Conservation (phyloP, 2,113 vertebrate species). For the Cyrtonyx montezumae region DNA sequence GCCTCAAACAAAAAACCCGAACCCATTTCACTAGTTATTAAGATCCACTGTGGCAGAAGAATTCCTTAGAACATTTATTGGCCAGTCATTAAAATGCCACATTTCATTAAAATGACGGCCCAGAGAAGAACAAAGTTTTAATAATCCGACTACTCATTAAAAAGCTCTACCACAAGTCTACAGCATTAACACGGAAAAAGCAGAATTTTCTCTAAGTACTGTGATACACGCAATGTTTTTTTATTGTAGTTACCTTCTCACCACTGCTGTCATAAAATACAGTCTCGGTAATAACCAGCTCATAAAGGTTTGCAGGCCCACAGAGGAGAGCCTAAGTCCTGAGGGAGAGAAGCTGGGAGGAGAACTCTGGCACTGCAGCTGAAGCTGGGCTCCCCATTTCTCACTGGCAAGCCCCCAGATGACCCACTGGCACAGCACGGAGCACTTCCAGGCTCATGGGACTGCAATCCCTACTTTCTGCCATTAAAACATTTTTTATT, state of each 20-base stretch:
- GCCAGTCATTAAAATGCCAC: not conserved
- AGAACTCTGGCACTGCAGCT: not conserved
- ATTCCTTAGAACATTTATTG: not conserved
- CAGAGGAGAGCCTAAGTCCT: not conserved
- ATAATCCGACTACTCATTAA: not conserved
- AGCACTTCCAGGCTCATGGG: not conserved
- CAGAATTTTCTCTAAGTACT: not conserved
- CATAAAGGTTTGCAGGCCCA: not conserved
- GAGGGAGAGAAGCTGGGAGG: not conserved
- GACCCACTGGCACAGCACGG: rapidly evolving
- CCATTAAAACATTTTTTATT: not conserved
- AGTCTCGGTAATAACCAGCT: not conserved
- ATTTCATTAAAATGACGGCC: not conserved
- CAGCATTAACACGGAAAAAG: not conserved
- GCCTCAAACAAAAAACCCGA: not conserved
- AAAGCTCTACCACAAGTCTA: not conserved
- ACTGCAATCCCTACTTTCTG: not conserved
- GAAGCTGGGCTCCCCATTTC: not conserved
- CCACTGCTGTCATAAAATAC: not conserved
- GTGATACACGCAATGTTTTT: not conserved
- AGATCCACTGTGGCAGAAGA: not conserved
- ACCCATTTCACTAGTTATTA: not conserved
- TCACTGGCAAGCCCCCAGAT: not conserved
- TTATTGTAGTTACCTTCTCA: not conserved
- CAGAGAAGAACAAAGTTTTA: not conserved